Conservation (phyloP, 2,113 vertebrate species). For the Hiodon alosoides region DNA sequence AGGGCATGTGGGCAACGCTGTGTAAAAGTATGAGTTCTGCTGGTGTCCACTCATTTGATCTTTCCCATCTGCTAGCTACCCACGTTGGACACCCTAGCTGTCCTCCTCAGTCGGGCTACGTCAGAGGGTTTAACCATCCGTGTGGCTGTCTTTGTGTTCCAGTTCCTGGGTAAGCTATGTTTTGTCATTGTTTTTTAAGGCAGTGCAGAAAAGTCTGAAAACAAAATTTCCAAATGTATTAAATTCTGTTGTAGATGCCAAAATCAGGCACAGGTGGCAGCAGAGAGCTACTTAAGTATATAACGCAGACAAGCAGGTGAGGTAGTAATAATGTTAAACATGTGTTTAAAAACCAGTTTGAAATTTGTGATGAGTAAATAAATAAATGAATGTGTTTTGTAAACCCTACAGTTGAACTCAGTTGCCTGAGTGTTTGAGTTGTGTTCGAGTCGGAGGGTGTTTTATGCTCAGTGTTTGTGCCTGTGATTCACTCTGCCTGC, state of each 20-base stretch:
- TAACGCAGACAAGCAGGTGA: neutral
- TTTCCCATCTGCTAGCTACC: constrained; percentile 57
- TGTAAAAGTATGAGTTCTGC: no score
- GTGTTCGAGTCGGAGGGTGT: no score
- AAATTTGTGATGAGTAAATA: no score
- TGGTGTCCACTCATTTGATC: neutral
- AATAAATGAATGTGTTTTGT: no score
- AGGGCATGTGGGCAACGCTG: no score
- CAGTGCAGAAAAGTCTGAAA: neutral
- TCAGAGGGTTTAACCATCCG: constrained; percentile 83
- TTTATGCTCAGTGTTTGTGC: neutral
- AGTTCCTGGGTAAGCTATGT: constrained; percentile 72
- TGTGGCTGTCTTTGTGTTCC: constrained; percentile 85
- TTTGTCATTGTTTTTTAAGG: constrained; percentile 15
- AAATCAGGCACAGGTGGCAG: constrained; percentile 16
- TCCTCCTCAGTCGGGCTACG: constrained; percentile 67
- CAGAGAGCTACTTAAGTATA: constrained; percentile 19
- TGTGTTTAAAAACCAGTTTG: no score
- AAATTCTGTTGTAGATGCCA: neutral
- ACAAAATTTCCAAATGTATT: neutral
- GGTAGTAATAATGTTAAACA: no score
- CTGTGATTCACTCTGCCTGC: neutral
- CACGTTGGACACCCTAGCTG: constrained; percentile 70
- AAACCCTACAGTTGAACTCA: no score
- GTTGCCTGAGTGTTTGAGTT: no score